These are phyloP conservation scores for Zygogramma bicolorata DNA, from an alignment of 2,888 invertebrate species.

Conservation along the genomic window DNA sequence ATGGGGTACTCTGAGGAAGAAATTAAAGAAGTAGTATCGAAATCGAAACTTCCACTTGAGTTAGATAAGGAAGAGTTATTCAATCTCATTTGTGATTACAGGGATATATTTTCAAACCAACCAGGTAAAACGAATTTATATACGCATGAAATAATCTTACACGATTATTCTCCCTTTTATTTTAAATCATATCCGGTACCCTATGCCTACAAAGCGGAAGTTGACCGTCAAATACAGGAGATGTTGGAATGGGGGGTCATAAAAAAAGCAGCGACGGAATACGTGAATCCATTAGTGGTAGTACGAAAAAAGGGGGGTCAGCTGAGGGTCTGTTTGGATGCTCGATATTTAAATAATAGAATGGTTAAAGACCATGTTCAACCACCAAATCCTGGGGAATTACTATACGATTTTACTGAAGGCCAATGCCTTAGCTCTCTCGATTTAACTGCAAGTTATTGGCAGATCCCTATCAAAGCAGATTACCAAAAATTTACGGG, in stretches of 20 bases:
- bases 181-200: slow-evolving; percentile 1
- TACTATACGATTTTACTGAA: slow-evolving; percentile 9
- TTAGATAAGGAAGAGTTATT: too few species aligned
- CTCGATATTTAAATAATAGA: not conserved
- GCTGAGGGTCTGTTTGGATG: not conserved
- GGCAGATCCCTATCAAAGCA: not conserved
- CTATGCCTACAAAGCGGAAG: not conserved
- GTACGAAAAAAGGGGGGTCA: not conserved
- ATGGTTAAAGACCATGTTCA: not conserved
- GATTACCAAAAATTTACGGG: slow-evolving; percentile 5
- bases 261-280: not conserved
- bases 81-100: too few species aligned
- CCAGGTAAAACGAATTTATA: too few species aligned
- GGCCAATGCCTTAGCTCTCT: not conserved
- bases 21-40: too few species aligned
- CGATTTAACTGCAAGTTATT: slow-evolving; percentile 10
- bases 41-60: too few species aligned
- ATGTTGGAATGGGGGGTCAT: slow-evolving; percentile 16
- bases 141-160: too few species aligned
- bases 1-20: too few species aligned
- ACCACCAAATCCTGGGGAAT: slow-evolving; percentile 1
- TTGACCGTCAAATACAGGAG: not conserved
- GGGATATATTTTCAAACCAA: too few species aligned
- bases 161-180: slow-evolving; percentile 14
- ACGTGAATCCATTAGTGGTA: slow-evolving; percentile 1